Evolutionary conservation across 2,888 invertebrate genomes (phyloP).

Genomic region (Bellardia bayeri): DNA sequence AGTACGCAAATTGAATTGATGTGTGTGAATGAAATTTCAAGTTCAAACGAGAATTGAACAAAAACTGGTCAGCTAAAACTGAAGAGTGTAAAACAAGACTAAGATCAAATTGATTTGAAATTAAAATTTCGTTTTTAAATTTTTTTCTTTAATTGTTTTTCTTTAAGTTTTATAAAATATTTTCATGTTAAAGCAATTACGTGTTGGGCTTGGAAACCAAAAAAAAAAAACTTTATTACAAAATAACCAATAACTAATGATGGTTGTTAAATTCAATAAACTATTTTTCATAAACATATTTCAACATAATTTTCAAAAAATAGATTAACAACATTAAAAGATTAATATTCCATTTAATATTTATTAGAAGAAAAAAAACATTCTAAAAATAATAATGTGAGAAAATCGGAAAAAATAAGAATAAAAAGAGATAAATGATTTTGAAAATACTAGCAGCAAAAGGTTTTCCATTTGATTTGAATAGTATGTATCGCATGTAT

Average conservation of each 20-base stretch:
- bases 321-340: background rate
- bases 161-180: background rate
- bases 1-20: too few species aligned
- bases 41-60: too few species aligned
- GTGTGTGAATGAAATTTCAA: too few species aligned
- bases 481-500: too few species aligned
- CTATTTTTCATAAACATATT: background rate
- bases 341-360: constrained; percentile 2
- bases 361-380: background rate
- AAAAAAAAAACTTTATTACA: background rate
- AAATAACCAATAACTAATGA: background rate
- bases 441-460: constrained; percentile 30
- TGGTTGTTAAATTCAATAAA: background rate
- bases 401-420: constrained; percentile 4
- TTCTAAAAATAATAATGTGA: constrained; percentile 13
- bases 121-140: too few species aligned
- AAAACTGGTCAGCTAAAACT: too few species aligned
- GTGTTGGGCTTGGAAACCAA: background rate
- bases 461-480: background rate
- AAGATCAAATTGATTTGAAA: too few species aligned
- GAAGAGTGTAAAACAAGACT: too few species aligned
- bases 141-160: background rate
- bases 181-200: constrained; percentile 28
- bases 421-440: constrained; percentile 52
- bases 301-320: background rate